Conservation (phyloP, 1,140 invertebrate genomes). For the Phocides pigmalion region DNA sequence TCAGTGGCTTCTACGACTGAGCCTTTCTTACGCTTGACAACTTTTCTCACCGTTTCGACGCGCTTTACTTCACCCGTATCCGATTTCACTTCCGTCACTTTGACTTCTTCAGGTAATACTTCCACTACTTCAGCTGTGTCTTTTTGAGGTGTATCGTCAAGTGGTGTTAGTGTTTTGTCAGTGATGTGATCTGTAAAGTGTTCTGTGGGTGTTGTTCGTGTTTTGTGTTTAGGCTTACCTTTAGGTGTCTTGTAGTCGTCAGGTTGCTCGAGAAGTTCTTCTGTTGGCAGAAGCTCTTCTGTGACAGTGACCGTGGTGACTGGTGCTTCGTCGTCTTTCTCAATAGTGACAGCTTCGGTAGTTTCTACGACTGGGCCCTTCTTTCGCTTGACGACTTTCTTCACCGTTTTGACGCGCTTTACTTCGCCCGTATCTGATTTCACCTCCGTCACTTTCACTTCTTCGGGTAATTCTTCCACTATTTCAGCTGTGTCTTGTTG, state of each 20-base stretch:
- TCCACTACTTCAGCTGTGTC: constrained; percentile 50
- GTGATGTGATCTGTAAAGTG: constrained; percentile 51
- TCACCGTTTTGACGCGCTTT: constrained; percentile 63
- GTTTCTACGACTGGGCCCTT: constrained; percentile 31
- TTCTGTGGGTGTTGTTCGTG: constrained; percentile 46
- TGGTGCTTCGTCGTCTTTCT: constrained; percentile 40
- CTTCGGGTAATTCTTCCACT: constrained; percentile 36
- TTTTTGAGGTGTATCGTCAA: constrained; percentile 42
- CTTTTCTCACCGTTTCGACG: constrained; percentile 60
- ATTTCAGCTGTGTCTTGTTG: constrained; percentile 23
- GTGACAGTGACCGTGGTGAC: constrained; percentile 32
- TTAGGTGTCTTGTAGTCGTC: constrained; percentile 33
- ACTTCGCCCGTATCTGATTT: constrained; percentile 59
- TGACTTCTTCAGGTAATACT: constrained; percentile 70
- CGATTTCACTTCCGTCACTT: constrained; percentile 61
- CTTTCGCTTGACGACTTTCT: constrained; percentile 46
- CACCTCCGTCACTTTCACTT: constrained; percentile 30
- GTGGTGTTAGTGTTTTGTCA: constrained; percentile 43
- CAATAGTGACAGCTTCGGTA: constrained; percentile 26
- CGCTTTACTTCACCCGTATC: constrained; percentile 64
- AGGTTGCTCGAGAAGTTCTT: not conserved
- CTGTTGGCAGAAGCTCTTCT: constrained; percentile 15
- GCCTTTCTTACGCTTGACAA: constrained; percentile 65
- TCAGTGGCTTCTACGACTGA: constrained; percentile 55
- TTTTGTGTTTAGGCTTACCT: constrained; percentile 62